These are phyloP conservation scores for Siniperca undulata DNA, from an alignment of 2,797 vertebrate genomes.

Conservation along the genomic window DNA sequence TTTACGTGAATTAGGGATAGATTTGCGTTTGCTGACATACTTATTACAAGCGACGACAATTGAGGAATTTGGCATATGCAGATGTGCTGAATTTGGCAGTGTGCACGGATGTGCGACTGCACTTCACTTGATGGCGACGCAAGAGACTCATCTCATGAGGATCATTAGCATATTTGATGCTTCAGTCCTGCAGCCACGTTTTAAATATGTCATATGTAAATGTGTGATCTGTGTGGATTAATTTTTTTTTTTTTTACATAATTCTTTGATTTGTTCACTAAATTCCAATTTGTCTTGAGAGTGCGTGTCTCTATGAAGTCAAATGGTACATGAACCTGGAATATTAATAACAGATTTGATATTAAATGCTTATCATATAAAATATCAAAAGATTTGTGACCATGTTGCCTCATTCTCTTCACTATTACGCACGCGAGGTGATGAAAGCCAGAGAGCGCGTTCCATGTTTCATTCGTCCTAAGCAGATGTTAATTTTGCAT, in stretches of 20 bases:
- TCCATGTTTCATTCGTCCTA: neutral
- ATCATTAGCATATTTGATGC: conserved; percentile 7
- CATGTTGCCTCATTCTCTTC: neutral
- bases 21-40: conserved; percentile 4
- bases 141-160: conserved; percentile 4
- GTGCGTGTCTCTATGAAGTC: neutral
- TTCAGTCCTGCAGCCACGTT: neutral
- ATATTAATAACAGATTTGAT: neutral
- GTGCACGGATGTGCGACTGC: conserved; percentile 26
- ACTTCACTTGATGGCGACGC: conserved; percentile 37
- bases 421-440: conserved; percentile 43
- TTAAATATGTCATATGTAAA: conserved; percentile 2
- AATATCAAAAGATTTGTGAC: neutral
- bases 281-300: neutral
- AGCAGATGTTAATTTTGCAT: conserved; percentile 4
- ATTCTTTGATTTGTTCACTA: neutral
- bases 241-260: neutral
- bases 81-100: conserved; percentile 44
- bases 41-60: neutral
- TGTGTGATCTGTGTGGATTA: neutral
- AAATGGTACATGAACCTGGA: neutral
- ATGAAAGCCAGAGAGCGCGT: conserved; percentile 21
- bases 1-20: neutral
- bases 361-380: neutral
- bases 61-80: conserved; percentile 40